phyloP scores from a whole-genome alignment of 2,113 vertebrate species.

The Hystrix brachyura region DNA sequence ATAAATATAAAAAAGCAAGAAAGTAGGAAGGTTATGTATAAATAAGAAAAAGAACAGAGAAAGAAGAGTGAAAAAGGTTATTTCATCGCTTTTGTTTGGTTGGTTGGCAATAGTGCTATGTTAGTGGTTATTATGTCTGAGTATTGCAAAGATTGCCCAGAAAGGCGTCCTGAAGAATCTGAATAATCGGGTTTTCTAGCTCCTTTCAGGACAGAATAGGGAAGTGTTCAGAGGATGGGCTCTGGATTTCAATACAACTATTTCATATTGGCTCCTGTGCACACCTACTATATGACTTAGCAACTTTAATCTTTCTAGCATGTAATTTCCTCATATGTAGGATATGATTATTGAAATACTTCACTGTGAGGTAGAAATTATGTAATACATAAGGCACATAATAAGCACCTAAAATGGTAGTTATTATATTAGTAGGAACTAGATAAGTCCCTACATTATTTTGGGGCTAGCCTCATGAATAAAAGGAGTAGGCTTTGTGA shows the following conservation, averaged over 20 bases:
- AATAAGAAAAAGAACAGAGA: background rate
- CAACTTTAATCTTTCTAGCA: background rate
- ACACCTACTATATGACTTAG: background rate
- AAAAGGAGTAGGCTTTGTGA: background rate
- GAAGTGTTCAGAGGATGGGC: background rate
- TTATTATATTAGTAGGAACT: background rate
- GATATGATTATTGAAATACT: background rate
- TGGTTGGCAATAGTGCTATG: slow-evolving; percentile 33
- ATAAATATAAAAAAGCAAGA: slow-evolving; percentile 51
- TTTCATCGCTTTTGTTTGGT: background rate
- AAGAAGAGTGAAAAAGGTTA: background rate
- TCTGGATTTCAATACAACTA: background rate
- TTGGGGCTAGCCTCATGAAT: background rate
- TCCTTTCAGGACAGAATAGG: slow-evolving; percentile 9
- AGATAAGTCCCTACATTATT: background rate
- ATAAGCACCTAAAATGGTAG: background rate
- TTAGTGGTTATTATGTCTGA: slow-evolving; percentile 24
- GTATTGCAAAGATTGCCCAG: background rate
- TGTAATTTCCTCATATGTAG: background rate
- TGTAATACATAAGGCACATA: background rate
- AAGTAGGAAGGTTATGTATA: background rate
- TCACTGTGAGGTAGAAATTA: background rate
- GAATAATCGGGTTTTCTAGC: background rate
- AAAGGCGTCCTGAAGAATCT: background rate
- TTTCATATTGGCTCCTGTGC: background rate